phyloP scores from a whole-genome alignment of 2,888 invertebrate genomes.

The Lasioglossum villosulum region DNA sequence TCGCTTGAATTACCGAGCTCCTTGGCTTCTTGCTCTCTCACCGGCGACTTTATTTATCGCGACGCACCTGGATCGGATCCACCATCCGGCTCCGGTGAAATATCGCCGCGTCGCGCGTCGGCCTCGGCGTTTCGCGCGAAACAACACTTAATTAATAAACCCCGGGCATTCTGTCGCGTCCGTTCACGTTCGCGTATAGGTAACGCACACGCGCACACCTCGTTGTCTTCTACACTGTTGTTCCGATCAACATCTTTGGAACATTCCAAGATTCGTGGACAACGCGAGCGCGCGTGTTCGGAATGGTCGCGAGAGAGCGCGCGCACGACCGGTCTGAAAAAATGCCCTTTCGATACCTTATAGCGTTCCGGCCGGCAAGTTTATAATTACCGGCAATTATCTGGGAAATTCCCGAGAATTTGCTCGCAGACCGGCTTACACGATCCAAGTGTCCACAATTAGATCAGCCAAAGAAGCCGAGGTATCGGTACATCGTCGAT shows the following conservation, averaged over 20 bases:
- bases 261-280: not conserved
- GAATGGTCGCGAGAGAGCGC: not conserved
- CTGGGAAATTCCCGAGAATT: slow-evolving; percentile 9
- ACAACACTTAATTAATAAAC: slow-evolving; percentile 21
- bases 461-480: slow-evolving; percentile 10
- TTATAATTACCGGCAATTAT: slow-evolving; percentile 15
- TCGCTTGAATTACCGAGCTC: slow-evolving; percentile 33
- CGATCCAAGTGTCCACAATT: slow-evolving; percentile 19
- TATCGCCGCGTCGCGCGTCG: not conserved
- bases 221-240: not conserved
- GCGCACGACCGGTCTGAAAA: not conserved
- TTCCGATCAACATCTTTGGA: not conserved
- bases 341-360: not conserved
- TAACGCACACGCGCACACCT: not conserved
- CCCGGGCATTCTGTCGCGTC: not conserved
- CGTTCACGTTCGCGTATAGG: not conserved
- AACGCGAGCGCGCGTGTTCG: not conserved
- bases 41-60: slow-evolving; percentile 40
- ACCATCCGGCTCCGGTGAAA: slow-evolving; percentile 1
- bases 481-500: slow-evolving; percentile 7
- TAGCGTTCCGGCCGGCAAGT: not conserved
- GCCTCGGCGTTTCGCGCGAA: slow-evolving; percentile 15
- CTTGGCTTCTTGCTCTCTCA: slow-evolving; percentile 22
- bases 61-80: slow-evolving; percentile 14
- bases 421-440: not conserved